Base-by-base conservation (phyloP, 1,140 invertebrate species). In the Zaprionus vittiger region DNA sequence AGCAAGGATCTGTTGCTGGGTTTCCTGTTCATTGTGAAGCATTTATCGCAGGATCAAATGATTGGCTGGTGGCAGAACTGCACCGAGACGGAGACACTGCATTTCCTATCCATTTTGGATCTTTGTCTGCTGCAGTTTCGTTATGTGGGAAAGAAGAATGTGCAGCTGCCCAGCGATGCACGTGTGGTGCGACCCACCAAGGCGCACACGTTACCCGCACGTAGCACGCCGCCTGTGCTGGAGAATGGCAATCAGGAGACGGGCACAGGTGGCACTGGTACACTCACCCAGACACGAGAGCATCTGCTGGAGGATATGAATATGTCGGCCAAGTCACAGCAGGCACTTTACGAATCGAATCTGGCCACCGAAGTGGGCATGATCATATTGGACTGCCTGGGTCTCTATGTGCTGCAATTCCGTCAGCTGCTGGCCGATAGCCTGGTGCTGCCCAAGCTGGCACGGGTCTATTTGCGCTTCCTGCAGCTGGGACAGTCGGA, bases 401-500 rank as follows among this genome's bases (percentile, higher is more conserved):
- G 97, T 63, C 93, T 98, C 7, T 98, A 98, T 93, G 96, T 96
- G 73, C 95, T 96, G 73, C 96, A 97, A 90, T 96, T 98, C 34
- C 92, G 95, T 31, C 95, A 95, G 64, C 94, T 95, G 73, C 93
- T 97, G 9, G 93, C 94, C 6, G 97, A 98, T 60, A 98, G 97
- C 86, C 91, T 95, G 7, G 94, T 97, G 41, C 97, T 96, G 95
- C 95, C 94, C 85, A 97, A 96, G 93, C 94, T 98, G 14, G 96
- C 97, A 68, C 95, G 95, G 56, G 95, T 98, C 34, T 98, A 98
- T 90, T 91, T 99, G n/a, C 95, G 95, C 5, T 96, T 98, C 79
- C 94, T 99, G 12, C 96, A 97, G 93, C 95, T 97, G 26, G 97
- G 97, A 4, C 98, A 99, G 91, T 98, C 98, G 31, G 98, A 99